Conservation (phyloP, 1,140 invertebrate species). For the Ganaspis sp. region DNA sequence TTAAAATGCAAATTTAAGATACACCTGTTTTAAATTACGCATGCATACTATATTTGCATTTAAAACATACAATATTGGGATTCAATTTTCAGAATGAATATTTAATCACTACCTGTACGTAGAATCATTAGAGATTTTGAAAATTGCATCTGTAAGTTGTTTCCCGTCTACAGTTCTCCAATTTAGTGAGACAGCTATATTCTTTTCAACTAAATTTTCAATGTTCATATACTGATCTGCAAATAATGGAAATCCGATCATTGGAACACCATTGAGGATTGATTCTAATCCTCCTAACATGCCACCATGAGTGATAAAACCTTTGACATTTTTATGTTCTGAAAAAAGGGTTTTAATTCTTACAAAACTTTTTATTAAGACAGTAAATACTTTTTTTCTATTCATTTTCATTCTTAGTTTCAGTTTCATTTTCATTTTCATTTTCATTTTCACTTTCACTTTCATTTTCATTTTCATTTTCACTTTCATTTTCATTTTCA, state of each 20-base stretch:
- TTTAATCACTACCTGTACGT: constrained; percentile 1
- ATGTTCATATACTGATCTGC: constrained; percentile 81
- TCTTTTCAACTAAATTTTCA: constrained; percentile 36
- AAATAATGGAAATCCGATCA: constrained; percentile 82
- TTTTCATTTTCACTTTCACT: not conserved
- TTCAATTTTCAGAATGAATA: no score
- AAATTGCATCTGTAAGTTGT: constrained; percentile 46
- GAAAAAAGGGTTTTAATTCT: constrained; percentile 42
- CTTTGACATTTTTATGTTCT: constrained; percentile 82
- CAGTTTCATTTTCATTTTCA: no score
- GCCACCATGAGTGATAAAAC: constrained; percentile 84
- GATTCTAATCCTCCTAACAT: constrained; percentile 83
- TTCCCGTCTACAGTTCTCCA: constrained; percentile 65
- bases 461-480: not conserved
- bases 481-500: not conserved
- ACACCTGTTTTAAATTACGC: not conserved
- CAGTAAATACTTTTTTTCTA: no score
- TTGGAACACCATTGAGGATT: constrained; percentile 82
- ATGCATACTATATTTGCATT: not conserved
- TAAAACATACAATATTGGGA: no score
- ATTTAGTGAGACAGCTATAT: constrained; percentile 60
- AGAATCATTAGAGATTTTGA: not conserved
- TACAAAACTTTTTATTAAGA: no score
- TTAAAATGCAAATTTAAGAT: no score
- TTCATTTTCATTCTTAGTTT: no score